Evolutionary conservation across 1,140 invertebrate genomes (phyloP).

Genomic region (Goniozus legneri): DNA sequence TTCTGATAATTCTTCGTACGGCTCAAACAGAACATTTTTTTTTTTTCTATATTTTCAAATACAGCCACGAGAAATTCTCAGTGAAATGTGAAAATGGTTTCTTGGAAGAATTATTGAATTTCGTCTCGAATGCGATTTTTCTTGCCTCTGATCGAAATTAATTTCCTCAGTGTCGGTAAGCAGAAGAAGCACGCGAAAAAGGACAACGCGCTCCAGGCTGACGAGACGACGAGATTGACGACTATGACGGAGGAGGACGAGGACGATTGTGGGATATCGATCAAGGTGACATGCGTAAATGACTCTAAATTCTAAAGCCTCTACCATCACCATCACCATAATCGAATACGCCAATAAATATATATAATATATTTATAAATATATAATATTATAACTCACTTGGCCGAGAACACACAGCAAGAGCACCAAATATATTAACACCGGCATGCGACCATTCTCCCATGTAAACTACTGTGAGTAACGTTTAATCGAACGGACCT

Average conservation of each 20-base stretch:
- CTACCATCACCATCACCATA: constrained; percentile 33
- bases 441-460: constrained; percentile 46
- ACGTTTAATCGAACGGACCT: too few relatives aligned
- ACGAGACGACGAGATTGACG: constrained; percentile 48
- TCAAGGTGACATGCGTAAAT: constrained; percentile 57
- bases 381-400: constrained; percentile 25
- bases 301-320: constrained; percentile 46
- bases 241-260: constrained; percentile 57
- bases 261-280: constrained; percentile 59
- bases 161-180: constrained; percentile 39
- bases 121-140: constrained; percentile 1
- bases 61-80: neutral
- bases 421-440: constrained; percentile 47
- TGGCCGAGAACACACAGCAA: constrained; percentile 42
- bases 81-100: too few relatives aligned
- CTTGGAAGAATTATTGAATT: constrained; percentile 6
- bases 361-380: too few relatives aligned
- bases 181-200: constrained; percentile 46
- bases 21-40: neutral
- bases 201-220: constrained; percentile 33
- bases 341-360: too few relatives aligned
- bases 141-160: too few relatives aligned
- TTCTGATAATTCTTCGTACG: neutral
- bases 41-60: neutral
- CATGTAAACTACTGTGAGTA: constrained; percentile 45